Conservation (phyloP, 2,113 vertebrate genomes). For the Xerus inauris region DNA sequence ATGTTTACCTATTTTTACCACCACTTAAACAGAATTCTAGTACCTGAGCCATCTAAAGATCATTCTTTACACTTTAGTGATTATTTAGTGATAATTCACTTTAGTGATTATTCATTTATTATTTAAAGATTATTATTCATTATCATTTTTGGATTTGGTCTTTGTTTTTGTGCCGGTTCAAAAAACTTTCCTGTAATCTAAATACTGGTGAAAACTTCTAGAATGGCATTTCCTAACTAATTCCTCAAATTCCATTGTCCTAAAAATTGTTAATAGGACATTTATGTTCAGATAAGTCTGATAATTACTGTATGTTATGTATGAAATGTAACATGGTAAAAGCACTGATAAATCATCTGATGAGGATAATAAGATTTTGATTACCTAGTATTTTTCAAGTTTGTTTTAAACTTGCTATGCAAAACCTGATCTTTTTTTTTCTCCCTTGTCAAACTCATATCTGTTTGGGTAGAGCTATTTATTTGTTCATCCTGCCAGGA, state of each 20-base stretch:
- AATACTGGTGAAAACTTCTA: not conserved
- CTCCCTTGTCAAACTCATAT: not conserved
- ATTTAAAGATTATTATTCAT: no score
- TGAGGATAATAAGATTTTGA: not conserved
- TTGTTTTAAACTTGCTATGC: not conserved
- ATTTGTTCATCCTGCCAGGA: not conserved
- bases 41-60: not conserved
- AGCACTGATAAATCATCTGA: not conserved
- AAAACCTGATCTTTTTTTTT: not conserved
- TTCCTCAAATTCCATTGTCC: not conserved
- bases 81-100: no score
- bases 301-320: not conserved
- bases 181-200: not conserved
- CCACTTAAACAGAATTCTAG: not conserved
- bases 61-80: not conserved
- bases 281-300: not conserved
- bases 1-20: not conserved
- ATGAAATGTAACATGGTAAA: not conserved
- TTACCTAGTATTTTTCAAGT: not conserved
- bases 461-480: not conserved
- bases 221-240: not conserved
- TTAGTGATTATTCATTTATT: not conserved
- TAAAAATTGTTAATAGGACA: conserved; percentile 3
- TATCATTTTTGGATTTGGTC: not conserved
- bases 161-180: not conserved